phyloP scores from a whole-genome alignment of 2,888 invertebrate genomes.

The Barypeithes pellucidus region DNA sequence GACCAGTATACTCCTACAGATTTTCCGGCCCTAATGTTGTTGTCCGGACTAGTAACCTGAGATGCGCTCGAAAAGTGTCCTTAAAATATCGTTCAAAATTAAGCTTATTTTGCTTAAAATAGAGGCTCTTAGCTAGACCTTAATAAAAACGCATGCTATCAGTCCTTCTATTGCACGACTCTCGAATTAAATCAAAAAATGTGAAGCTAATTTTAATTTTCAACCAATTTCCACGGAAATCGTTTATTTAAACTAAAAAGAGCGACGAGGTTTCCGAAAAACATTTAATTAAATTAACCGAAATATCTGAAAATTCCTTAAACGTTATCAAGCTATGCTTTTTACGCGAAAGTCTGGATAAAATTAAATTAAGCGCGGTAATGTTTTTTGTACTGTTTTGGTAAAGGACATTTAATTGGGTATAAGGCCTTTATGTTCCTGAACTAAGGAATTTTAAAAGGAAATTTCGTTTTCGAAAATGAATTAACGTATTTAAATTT shows the following conservation, averaged over 20 bases:
- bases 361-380: constrained; percentile 39
- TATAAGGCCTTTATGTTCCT: neutral
- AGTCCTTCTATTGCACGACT: neutral
- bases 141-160: no score
- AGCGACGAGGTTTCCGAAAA: constrained; percentile 22
- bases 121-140: no score
- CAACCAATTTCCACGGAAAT: constrained; percentile 3
- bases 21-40: no score
- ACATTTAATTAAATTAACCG: constrained; percentile 49
- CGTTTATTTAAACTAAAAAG: constrained; percentile 17
- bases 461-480: neutral
- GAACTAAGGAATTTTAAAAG: neutral
- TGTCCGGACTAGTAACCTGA: no score
- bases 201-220: constrained; percentile 5
- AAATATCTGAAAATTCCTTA: constrained; percentile 42
- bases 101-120: no score
- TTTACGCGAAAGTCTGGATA: constrained; percentile 20
- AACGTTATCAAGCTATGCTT: constrained; percentile 39
- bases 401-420: constrained; percentile 20
- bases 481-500: no score
- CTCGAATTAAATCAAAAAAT: neutral
- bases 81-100: no score
- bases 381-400: constrained; percentile 17
- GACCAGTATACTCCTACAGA: no score
- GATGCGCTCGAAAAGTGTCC: no score